These are phyloP conservation scores for Dicrurus megarhynchus DNA, from an alignment of 2,113 vertebrate species.

Conservation along the genomic window DNA sequence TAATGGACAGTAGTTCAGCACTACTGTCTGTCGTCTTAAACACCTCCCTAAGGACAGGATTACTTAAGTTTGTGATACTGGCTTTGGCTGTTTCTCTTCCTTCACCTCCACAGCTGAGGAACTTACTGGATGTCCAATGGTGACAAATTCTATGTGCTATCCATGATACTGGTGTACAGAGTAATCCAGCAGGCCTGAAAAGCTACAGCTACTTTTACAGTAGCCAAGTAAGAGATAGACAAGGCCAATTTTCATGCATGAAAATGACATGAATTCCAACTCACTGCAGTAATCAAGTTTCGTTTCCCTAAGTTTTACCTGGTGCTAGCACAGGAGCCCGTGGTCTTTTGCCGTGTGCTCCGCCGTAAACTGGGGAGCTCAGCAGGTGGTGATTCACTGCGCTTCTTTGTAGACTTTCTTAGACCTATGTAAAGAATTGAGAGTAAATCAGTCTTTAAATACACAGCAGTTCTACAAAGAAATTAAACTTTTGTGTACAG, in stretches of 20 bases:
- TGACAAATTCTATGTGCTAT: not conserved
- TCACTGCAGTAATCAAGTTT: not conserved
- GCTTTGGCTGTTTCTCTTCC: not conserved
- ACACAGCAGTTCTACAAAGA: not conserved
- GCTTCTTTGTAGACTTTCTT: constrained; percentile 98
- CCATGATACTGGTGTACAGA: not conserved
- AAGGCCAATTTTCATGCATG: not conserved
- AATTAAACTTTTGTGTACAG: not conserved
- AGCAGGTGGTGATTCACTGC: constrained; percentile 99
- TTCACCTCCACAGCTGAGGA: not conserved
- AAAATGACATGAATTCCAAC: not conserved
- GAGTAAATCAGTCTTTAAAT: not conserved
- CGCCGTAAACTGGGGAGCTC: constrained; percentile 99
- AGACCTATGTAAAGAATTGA: constrained; percentile 75
- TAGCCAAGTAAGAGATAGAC: not conserved
- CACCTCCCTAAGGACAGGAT: not conserved
- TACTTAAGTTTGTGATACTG: not conserved
- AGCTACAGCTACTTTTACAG: not conserved
- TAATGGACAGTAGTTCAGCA: not conserved
- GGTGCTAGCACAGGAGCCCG: constrained; percentile 99
- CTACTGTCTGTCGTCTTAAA: not conserved
- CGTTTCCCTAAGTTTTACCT: constrained; percentile 74
- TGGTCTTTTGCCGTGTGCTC: constrained; percentile 99
- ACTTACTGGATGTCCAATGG: not conserved
- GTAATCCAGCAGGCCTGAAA: not conserved